Conservation (phyloP, 1,140 invertebrate species). For the Tetragnatha versicolor region DNA sequence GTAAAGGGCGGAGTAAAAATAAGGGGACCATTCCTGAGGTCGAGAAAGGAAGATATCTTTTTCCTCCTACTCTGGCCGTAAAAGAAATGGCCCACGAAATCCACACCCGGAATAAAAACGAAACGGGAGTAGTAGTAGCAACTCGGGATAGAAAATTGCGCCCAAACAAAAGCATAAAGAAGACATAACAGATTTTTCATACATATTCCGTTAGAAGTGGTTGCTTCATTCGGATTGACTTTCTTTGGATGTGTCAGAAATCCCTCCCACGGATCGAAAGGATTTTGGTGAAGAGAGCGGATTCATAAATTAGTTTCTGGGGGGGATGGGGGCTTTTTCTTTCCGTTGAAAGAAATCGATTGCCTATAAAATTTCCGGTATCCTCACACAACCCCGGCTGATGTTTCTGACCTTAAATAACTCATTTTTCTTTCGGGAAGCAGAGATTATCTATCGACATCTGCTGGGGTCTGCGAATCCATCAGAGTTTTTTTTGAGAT, state of each 20-base stretch:
- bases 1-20: conserved; percentile 13
- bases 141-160: not conserved
- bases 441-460: conserved; percentile 7
- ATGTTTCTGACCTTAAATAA: conserved; percentile 28
- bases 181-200: conserved; percentile 3
- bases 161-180: conserved; percentile 7
- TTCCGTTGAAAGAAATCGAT: conserved; percentile 10
- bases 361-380: conserved; percentile 18
- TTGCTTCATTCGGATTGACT: conserved; percentile 5
- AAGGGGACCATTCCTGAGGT: not conserved
- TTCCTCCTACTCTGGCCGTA: not conserved
- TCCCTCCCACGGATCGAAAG: conserved; percentile 11
- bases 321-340: not conserved
- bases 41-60: conserved; percentile 14
- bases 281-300: not conserved
- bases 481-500: conserved; percentile 3
- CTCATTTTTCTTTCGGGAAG: not conserved
- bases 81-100: conserved; percentile 29
- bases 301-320: conserved; percentile 27
- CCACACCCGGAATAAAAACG: conserved; percentile 17
- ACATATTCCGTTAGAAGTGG: not conserved
- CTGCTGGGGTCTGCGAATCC: conserved; percentile 1
- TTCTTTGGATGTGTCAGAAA: conserved; percentile 26
- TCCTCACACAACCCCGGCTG: not conserved
- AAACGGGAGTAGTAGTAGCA: not conserved